phyloP scores from a whole-genome alignment of 1,140 invertebrate species.

The Plectrocnemia conspersa region DNA sequence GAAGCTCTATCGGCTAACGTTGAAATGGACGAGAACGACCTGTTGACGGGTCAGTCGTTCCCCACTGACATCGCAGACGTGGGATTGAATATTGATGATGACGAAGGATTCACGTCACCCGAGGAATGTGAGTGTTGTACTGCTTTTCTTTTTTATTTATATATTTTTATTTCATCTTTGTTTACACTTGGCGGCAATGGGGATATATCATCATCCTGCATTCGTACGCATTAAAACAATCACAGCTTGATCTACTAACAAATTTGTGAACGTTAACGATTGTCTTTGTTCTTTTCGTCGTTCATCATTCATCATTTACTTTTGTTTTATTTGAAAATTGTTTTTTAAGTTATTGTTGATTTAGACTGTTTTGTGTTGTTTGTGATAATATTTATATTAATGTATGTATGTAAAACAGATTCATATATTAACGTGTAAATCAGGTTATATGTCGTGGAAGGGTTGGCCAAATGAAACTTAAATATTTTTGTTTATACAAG shows the following conservation, averaged over 20 bases:
- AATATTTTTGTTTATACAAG: no score
- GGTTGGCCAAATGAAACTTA: no score
- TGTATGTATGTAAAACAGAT: no score
- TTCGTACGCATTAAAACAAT: no score
- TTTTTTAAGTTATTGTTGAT: no score
- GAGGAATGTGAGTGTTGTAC: conserved; percentile 33
- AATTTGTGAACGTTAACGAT: background rate
- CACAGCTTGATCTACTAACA: background rate
- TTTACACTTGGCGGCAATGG: no score
- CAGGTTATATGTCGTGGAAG: no score
- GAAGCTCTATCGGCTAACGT: background rate
- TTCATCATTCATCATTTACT: background rate
- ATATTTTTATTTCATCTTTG: conserved; percentile 13
- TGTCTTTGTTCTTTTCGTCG: background rate
- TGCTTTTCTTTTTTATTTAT: conserved; percentile 25
- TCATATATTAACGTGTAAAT: no score
- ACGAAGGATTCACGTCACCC: conserved; percentile 31
- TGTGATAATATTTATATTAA: no score
- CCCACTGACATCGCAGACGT: conserved; percentile 3
- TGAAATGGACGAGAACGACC: background rate
- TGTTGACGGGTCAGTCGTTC: conserved; percentile 4
- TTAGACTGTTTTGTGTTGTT: no score
- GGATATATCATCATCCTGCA: no score
- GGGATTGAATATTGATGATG: conserved; percentile 10
- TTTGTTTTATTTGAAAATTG: no score